These are phyloP conservation scores for Calypte anna DNA, from an alignment of 2,113 vertebrate species.

Conservation along the genomic window DNA sequence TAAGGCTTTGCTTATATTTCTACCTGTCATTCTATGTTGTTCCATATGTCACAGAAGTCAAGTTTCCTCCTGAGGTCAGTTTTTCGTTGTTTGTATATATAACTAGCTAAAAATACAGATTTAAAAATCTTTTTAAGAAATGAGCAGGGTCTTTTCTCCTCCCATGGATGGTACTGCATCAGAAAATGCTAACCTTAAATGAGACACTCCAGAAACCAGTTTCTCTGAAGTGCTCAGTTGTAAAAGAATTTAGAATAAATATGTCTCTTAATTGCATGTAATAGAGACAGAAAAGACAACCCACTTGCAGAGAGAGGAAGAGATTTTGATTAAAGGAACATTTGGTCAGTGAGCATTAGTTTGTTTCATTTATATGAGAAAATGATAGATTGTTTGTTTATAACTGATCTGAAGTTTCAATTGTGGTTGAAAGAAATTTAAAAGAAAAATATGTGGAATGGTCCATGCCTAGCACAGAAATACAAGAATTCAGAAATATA, in stretches of 20 bases:
- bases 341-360: not conserved
- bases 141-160: not conserved
- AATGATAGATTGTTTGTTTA: constrained; percentile 13
- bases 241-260: not conserved
- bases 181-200: not conserved
- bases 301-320: not conserved
- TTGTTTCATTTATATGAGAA: not conserved
- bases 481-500: not conserved
- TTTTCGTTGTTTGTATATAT: not conserved
- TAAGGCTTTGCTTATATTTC: not conserved
- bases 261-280: not conserved
- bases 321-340: not conserved
- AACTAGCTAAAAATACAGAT: too few species aligned
- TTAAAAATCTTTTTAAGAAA: not conserved
- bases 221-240: not conserved
- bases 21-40: not conserved
- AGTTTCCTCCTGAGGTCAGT: not conserved
- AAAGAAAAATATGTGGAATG: not conserved
- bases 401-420: not conserved
- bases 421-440: not conserved
- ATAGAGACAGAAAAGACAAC: not conserved
- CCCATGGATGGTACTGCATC: not conserved
- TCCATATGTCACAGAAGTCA: not conserved
- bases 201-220: not conserved
- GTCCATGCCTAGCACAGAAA: not conserved